A percentile compares a stretch with the other conserved stretches of the same genome.
Evolutionary conservation across 2,113 vertebrate species (phyloP).

Genomic region (Gavialis gangeticus): DNA sequence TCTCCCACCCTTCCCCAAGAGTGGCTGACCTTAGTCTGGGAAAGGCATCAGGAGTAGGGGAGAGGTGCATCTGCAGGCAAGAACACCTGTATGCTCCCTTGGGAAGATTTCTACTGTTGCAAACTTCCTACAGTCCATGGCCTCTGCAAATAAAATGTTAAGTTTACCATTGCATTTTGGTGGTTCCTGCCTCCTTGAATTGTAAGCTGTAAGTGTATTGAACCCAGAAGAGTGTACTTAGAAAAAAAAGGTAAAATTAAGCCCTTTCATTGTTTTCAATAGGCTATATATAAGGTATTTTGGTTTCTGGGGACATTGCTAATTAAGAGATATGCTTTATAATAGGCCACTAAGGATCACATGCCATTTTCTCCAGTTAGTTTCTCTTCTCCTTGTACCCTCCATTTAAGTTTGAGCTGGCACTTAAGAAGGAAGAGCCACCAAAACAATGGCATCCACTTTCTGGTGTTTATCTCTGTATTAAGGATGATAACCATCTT

Average conservation of each 20-base stretch:
- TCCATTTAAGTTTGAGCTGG: neutral
- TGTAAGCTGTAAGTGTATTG: neutral
- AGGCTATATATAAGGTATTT: fast-evolving
- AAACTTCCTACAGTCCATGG: too few species aligned
- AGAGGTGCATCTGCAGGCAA: neutral
- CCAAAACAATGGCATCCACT: neutral
- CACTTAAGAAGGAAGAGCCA: neutral
- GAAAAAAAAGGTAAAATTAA: neutral
- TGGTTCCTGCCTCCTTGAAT: neutral
- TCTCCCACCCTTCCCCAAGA: too few species aligned
- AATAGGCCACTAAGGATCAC: neutral
- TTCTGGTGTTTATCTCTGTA: neutral
- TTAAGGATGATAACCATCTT: too few species aligned
- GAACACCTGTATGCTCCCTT: neutral
- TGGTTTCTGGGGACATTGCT: neutral
- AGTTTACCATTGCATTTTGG: neutral
- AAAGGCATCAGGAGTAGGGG: too few species aligned
- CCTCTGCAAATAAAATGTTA: neutral
- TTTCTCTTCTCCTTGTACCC: neutral
- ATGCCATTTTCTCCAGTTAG: neutral
- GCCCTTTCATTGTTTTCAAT: neutral
- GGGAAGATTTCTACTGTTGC: too few species aligned
- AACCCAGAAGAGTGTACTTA: neutral
- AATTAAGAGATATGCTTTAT: neutral
- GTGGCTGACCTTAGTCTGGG: too few species aligned